Evolutionary conservation across 1,140 invertebrate species (phyloP).

Genomic region (Solenopsis fugax): DNA sequence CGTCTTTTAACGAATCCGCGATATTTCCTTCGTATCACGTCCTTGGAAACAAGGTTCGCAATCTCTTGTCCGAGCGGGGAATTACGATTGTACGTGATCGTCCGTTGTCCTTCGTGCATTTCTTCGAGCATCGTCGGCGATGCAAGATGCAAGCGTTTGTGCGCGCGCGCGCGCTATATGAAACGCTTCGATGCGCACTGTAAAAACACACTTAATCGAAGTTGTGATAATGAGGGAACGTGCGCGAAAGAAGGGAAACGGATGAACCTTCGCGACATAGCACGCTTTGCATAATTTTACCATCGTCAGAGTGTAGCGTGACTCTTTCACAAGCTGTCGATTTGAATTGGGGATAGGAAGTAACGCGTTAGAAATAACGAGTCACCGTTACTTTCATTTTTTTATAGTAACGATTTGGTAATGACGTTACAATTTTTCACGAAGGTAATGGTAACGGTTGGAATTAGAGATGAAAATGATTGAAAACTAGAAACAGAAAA

Average conservation of each 20-base stretch:
- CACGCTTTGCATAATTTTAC: neutral
- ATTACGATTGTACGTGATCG: constrained; percentile 51
- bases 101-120: constrained; percentile 46
- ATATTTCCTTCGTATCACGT: constrained; percentile 54
- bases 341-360: neutral
- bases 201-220: constrained; percentile 53
- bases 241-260: neutral
- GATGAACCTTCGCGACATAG: constrained; percentile 12
- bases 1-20: constrained; percentile 42
- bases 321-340: neutral
- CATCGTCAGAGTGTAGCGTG: neutral
- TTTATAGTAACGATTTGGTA: too few relatives aligned
- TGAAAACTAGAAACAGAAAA: too few relatives aligned
- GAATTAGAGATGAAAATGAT: too few relatives aligned
- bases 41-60: constrained; percentile 43
- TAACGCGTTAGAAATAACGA: too few relatives aligned
- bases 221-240: constrained; percentile 29
- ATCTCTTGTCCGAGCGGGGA: constrained; percentile 32
- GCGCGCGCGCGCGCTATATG: neutral
- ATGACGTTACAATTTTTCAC: too few relatives aligned
- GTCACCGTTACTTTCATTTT: too few relatives aligned
- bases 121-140: constrained; percentile 39
- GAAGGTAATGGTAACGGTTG: too few relatives aligned
- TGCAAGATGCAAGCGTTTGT: neutral
- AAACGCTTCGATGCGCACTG: constrained; percentile 46